Conservation (phyloP, 2,888 invertebrate genomes). For the Drosophila emarginata region DNA sequence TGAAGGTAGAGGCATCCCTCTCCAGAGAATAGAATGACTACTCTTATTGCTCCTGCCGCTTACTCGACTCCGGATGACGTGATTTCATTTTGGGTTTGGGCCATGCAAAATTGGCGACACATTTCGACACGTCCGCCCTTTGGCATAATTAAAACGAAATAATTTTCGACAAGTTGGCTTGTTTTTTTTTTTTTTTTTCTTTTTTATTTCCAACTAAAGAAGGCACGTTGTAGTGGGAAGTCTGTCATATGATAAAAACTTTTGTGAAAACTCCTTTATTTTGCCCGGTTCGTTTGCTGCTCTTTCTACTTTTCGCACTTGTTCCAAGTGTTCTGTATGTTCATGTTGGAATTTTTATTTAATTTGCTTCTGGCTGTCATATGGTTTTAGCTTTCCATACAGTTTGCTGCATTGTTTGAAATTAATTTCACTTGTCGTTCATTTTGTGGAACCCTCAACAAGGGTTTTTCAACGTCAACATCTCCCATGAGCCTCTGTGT, state of each 20-base stretch:
- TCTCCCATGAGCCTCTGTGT: constrained; percentile 1
- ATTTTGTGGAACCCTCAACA: constrained; percentile 44
- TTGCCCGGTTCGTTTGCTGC: constrained; percentile 7
- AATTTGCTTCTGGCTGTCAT: constrained; percentile 64
- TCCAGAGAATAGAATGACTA: constrained; percentile 16
- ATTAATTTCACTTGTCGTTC: constrained; percentile 76
- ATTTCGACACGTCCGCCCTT: constrained; percentile 72
- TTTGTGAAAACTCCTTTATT: constrained; percentile 24
- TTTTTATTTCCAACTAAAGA: constrained; percentile 3
- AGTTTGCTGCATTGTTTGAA: constrained; percentile 75
- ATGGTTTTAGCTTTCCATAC: constrained; percentile 38
- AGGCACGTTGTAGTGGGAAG: constrained; percentile 46
- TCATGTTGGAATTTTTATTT: constrained; percentile 73
- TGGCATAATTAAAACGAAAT: constrained; percentile 76
- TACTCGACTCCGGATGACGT: constrained; percentile 53
- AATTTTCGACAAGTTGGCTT: constrained; percentile 72
- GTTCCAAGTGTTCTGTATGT: constrained; percentile 24
- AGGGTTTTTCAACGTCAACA: constrained; percentile 5
- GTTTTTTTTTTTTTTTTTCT: constrained; percentile 29
- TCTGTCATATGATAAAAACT: constrained; percentile 55
- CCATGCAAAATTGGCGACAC: constrained; percentile 68
- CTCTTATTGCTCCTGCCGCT: not conserved
- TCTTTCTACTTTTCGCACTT: constrained; percentile 13
- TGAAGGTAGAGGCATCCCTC: not conserved
- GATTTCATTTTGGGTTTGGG: constrained; percentile 67